phyloP scores from a whole-genome alignment of 2,797 vertebrate genomes.

The Sebastes kiyomatsui region DNA sequence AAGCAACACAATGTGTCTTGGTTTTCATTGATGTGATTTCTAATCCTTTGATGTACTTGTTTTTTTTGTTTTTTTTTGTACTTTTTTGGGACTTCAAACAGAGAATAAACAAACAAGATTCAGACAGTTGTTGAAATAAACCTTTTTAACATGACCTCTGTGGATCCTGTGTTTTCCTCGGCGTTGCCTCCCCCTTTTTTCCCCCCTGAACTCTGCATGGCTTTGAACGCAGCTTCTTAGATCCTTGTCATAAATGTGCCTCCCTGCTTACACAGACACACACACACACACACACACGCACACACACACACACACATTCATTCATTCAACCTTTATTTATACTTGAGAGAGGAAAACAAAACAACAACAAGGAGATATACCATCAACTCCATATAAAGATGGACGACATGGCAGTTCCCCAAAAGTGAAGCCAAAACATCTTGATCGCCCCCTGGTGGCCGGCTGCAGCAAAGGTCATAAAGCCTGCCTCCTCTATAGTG shows the following conservation, averaged over 20 bases:
- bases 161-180: slow-evolving; percentile 71
- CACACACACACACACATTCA: not conserved
- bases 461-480: too few relatives aligned
- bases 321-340: not conserved
- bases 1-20: slow-evolving; percentile 85
- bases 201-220: slow-evolving; percentile 65
- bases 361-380: not conserved
- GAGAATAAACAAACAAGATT: slow-evolving; percentile 78
- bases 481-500: too few relatives aligned
- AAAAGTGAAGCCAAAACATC: too few relatives aligned
- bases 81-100: slow-evolving; percentile 91
- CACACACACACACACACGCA: not conserved
- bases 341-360: not conserved
- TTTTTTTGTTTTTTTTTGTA: slow-evolving; percentile 91
- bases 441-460: too few relatives aligned
- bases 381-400: not conserved
- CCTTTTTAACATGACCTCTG: slow-evolving; percentile 88
- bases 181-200: not conserved
- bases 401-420: too few relatives aligned
- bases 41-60: slow-evolving; percentile 90
- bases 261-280: slow-evolving; percentile 12
- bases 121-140: slow-evolving; percentile 94
- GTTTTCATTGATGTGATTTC: slow-evolving; percentile 93
- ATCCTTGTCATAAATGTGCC: not conserved
- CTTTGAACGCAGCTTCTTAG: slow-evolving; percentile 59